These are phyloP conservation scores for Macrosteles quadrilineatus DNA, from an alignment of 1,140 invertebrate species.

Conservation along the genomic window DNA sequence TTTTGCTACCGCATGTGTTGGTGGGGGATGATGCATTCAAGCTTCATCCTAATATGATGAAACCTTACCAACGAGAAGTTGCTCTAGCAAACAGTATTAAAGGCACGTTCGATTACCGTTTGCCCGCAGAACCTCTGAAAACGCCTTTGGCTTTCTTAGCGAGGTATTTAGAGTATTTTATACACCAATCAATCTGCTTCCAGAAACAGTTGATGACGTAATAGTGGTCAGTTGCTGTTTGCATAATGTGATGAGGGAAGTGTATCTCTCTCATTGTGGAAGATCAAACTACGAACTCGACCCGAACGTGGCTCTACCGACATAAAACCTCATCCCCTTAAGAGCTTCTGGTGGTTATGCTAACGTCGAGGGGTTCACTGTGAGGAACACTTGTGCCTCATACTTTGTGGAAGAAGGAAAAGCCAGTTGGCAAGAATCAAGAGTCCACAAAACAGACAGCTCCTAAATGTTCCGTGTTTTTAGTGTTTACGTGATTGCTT, in stretches of 20 bases:
- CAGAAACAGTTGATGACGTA: conserved; percentile 21
- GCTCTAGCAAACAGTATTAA: conserved; percentile 34
- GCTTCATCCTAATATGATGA: no score
- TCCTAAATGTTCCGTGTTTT: neutral
- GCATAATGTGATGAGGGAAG: conserved; percentile 35
- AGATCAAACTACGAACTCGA: conserved; percentile 14
- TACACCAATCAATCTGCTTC: conserved; percentile 29
- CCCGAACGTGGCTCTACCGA: neutral
- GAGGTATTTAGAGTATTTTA: conserved; percentile 31
- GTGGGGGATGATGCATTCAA: no score
- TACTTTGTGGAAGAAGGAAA: conserved; percentile 17
- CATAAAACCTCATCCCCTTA: conserved; percentile 32
- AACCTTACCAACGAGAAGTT: conserved; percentile 43
- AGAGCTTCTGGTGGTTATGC: conserved; percentile 29
- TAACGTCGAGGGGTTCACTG: conserved; percentile 11
- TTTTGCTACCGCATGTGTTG: conserved; percentile 43
- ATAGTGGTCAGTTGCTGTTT: conserved; percentile 28
- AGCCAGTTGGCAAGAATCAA: conserved; percentile 20
- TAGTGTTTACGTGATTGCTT: no score
- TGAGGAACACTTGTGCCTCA: conserved; percentile 18
- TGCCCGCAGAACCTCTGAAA: conserved; percentile 42
- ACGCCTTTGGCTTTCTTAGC: conserved; percentile 39
- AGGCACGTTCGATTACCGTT: conserved; percentile 42
- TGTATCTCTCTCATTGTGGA: neutral
- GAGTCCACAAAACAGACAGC: neutral